A percentile compares a stretch with the other conserved stretches of the same genome.
phyloP scores from a whole-genome alignment of 2,113 vertebrate genomes.

The Gymnobelideus leadbeateri region DNA sequence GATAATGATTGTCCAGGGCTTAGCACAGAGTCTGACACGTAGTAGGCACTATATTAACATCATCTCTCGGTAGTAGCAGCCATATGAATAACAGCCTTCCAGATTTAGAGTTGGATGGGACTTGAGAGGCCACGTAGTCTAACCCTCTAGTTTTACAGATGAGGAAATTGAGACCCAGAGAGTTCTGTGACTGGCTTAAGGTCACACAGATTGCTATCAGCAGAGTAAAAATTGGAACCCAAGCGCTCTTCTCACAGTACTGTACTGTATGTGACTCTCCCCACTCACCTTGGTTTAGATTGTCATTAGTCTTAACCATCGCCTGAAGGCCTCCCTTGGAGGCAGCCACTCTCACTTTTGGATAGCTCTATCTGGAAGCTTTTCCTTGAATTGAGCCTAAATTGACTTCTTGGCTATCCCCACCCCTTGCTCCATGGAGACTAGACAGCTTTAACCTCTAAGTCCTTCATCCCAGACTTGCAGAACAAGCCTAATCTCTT shows the following conservation, averaged over 20 bases:
- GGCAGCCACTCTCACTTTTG: background rate
- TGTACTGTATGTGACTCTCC: background rate
- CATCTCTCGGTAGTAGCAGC: background rate
- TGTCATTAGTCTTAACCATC: background rate
- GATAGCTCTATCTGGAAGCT: background rate
- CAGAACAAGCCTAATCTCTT: background rate
- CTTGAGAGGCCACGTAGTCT: background rate
- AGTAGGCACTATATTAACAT: background rate
- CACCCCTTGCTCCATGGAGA: background rate
- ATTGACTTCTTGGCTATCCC: background rate
- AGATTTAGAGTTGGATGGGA: background rate
- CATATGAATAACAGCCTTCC: background rate
- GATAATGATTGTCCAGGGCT: background rate
- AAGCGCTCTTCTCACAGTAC: background rate
- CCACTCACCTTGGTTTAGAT: background rate
- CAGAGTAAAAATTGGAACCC: background rate
- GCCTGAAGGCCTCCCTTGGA: background rate
- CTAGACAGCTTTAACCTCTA: too few species aligned
- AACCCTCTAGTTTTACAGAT: background rate
- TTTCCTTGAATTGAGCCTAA: background rate
- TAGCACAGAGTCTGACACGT: background rate
- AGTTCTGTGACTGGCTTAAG: background rate
- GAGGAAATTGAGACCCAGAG: background rate
- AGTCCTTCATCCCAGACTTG: too few species aligned
- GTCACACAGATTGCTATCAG: background rate